Evolutionary conservation across 1,140 invertebrate genomes (phyloP).

Genomic region (Eupeodes corollae): DNA sequence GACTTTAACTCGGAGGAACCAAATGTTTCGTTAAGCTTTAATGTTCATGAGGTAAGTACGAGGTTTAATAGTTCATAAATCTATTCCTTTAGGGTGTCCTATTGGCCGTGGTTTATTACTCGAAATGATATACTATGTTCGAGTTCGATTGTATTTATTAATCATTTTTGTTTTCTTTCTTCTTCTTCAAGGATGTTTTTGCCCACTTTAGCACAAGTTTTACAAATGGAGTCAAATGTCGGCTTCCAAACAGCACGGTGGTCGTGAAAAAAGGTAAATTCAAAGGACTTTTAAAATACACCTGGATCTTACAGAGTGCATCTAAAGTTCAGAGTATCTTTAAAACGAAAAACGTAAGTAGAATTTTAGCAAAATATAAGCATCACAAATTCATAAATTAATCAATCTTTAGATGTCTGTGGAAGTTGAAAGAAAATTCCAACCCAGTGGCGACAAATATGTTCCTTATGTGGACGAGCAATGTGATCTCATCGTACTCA

Average conservation of each 20-base stretch:
- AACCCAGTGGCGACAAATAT: conserved; percentile 15
- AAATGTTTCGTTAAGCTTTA: conserved; percentile 15
- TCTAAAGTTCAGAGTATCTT: conserved; percentile 26
- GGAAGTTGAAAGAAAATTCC: conserved; percentile 19
- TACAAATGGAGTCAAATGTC: conserved; percentile 22
- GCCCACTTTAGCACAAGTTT: conserved; percentile 27
- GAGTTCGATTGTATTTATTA: neutral
- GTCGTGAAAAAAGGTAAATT: conserved; percentile 21
- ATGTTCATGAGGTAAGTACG: conserved; percentile 20
- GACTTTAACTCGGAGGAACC: conserved; percentile 6
- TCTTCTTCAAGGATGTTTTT: conserved; percentile 21
- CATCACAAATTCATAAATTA: neutral
- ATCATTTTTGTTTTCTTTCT: neutral
- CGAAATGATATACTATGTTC: neutral
- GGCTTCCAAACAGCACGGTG: conserved; percentile 15
- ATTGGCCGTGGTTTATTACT: neutral
- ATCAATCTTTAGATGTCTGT: conserved; percentile 10
- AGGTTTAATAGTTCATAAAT: too few relatives aligned
- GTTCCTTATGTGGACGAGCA: conserved; percentile 13
- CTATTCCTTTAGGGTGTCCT: too few relatives aligned
- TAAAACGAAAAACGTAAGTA: conserved; percentile 20
- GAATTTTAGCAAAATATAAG: neutral
- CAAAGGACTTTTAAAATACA: conserved; percentile 25
- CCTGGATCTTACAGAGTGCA: conserved; percentile 23
- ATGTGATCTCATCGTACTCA: neutral